Base-by-base conservation (phyloP, 2,888 invertebrate genomes). In the Dusona sp. region DNA sequence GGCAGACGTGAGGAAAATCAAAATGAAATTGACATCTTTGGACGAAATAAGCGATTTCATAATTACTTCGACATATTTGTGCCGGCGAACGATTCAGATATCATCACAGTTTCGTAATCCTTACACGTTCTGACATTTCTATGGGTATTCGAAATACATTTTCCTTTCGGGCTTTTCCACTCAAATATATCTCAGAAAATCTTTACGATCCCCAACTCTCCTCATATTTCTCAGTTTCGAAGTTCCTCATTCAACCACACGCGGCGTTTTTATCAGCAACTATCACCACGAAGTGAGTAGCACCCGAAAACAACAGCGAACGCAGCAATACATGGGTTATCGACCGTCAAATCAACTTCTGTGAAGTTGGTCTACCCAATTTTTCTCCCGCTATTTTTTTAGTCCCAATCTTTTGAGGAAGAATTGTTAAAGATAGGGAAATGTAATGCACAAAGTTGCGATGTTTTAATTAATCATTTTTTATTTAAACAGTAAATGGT, bases 11-110 rank as follows among this genome's bases (percentile, higher is more conserved):
- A 3, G n/a, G 8, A 65, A 38, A 38, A 65, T 57, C 2, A 25
- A 57, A 57, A 25, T 11, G 2, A 57, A 22, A 57, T 25, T 22
- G 54, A 22, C 25, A 25, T 25, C 3, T 4, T 25, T 57, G 0
- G 13, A 57, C 3, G 13, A 57, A 57, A 57, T 13, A 3, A 25
- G 29, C 57, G 61, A 29, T 29, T 61, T 61, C 6, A 16, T 61
- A 16, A 29, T 61, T 61, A 61, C 61, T 61, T 61, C 29, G 61
- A 61, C 29, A 29, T 61, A 61, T 61, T 61, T 61, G 25, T 61
- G 13, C 29, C 61, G 61, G 25, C 6, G 29, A 61, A 29, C 61
- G 61, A 29, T 61, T 6, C 61, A 2, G 29, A 6, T 61, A 29
- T 61, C 61, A 61, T 61, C 29, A 29, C 29, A 11, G 29, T 61